A percentile compares a stretch with the other conserved stretches of the same genome.
Conservation (phyloP, 2,113 vertebrate genomes). For the Rhinolophus ferrumequinum region DNA sequence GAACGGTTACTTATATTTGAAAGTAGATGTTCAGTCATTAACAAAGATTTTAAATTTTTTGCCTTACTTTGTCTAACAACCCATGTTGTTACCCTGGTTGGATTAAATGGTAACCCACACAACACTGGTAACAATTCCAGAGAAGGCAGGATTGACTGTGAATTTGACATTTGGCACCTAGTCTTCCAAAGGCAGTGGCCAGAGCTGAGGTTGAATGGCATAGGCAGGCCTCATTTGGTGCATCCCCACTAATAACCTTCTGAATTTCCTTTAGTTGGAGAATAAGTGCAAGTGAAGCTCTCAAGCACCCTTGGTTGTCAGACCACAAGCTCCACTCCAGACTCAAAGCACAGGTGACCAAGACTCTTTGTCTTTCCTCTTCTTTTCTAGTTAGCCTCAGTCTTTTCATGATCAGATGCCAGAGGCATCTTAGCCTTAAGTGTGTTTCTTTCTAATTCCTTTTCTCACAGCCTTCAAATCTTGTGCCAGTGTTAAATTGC, state of each 20-base stretch:
- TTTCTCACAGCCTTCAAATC: not conserved
- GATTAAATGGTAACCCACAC: not conserved
- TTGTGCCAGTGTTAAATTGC: not conserved
- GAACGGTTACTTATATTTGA: not conserved
- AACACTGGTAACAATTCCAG: not conserved
- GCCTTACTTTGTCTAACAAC: not conserved
- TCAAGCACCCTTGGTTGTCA: constrained; percentile 96
- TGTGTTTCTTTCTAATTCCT: not conserved
- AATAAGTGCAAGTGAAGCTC: constrained; percentile 95
- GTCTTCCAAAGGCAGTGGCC: not conserved
- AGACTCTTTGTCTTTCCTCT: constrained; percentile 32
- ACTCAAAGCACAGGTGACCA: constrained; percentile 88
- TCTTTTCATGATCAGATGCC: constrained; percentile 12
- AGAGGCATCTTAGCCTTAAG: not conserved
- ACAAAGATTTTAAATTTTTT: not conserved
- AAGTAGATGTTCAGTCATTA: not conserved
- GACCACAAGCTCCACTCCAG: constrained; percentile 91
- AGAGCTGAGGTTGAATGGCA: not conserved
- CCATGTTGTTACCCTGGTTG: not conserved
- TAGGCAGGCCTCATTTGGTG: not conserved
- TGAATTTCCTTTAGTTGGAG: constrained; percentile 91
- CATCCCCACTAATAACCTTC: not conserved
- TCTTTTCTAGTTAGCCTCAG: not conserved
- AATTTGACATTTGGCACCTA: not conserved
- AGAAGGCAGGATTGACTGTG: not conserved